phyloP scores from a whole-genome alignment of 2,888 invertebrate species.

The Meta bourneti region DNA sequence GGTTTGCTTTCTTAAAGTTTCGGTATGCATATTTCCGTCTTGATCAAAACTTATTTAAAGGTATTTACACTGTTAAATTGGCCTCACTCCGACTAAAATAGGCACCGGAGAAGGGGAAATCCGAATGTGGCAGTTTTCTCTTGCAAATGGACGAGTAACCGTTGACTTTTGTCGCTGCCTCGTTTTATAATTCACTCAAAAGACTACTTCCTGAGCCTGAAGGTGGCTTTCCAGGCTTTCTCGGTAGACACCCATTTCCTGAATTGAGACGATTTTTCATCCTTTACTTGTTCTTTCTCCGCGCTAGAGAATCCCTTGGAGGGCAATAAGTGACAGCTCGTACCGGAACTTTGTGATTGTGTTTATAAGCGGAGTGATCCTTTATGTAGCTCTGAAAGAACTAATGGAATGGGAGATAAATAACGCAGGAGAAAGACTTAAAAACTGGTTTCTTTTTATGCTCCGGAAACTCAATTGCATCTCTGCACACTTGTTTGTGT shows the following conservation, averaged over 20 bases:
- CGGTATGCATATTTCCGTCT: too few relatives aligned
- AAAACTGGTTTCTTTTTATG: neutral
- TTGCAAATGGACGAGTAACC: neutral
- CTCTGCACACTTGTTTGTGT: too few relatives aligned
- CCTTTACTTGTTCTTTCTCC: slow-evolving; percentile 4
- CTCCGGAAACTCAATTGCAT: neutral
- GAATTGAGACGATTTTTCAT: slow-evolving; percentile 9
- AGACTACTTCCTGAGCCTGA: neutral
- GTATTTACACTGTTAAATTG: neutral
- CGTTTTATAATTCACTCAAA: slow-evolving; percentile 1
- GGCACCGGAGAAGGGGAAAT: neutral
- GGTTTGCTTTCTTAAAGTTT: too few relatives aligned
- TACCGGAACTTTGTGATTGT: neutral
- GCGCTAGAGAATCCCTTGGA: neutral
- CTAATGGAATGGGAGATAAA: neutral
- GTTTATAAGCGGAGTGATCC: neutral
- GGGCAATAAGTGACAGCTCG: neutral
- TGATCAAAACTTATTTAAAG: too few relatives aligned
- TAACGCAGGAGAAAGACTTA: neutral
- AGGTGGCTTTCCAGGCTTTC: neutral
- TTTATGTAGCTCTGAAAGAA: neutral
- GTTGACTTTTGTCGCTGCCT: neutral
- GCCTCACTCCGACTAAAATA: neutral
- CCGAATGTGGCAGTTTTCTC: neutral
- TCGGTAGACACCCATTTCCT: slow-evolving; percentile 8